Base-by-base conservation (phyloP, 2,888 invertebrate genomes). In the Resseliella maxima region DNA sequence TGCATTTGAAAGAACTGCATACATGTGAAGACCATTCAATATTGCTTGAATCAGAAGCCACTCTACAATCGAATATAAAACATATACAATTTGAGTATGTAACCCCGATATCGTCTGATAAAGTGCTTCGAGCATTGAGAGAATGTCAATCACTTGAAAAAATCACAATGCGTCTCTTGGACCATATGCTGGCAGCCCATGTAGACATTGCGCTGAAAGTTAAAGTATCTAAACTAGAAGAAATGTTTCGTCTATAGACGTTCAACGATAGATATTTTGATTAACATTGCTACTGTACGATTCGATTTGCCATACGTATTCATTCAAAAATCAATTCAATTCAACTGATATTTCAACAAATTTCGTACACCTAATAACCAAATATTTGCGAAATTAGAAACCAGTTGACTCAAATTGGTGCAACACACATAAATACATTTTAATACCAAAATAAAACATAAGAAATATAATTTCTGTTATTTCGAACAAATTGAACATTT, bases 361-460 rank as follows among this genome's bases (percentile, higher is more conserved):
- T 50, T 41, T 50, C 46, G 46, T 50, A 15, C 46, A 50, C 5
- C 5, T 41, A 41, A 18, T 6, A 27, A 27, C 24, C 27, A 8
- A 59, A n/a, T 2, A 24, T 12, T 18, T 59, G 18, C 59, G 27
- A 59, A 5, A 59, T 27, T 59, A 5, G 6, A 24, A n/a, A 59
- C 15, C 59, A 59, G 59, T 59, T 59, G 24, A 59, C 10, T 10
- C 59, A 59, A n/a, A n/a, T 59, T 24, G 59, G 59, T 59, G 59
- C 59, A 59, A 59, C 59, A 59, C 24, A 59, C 59, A 59, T 24
- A 59, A 1, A 72, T 15, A 72, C 72, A 72, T 72, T 72, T 72
- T 72, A 72, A 31, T 72, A 72, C 72, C 72, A 72, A 72, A 72
- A 72, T 72, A 12, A 72, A 72, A 72, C 72, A 72, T 72, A 72